Evolutionary conservation across 2,113 vertebrate genomes (phyloP), one percentile per base, ranked within the genome.

Genomic region (Tamias sibiricus): DNA sequence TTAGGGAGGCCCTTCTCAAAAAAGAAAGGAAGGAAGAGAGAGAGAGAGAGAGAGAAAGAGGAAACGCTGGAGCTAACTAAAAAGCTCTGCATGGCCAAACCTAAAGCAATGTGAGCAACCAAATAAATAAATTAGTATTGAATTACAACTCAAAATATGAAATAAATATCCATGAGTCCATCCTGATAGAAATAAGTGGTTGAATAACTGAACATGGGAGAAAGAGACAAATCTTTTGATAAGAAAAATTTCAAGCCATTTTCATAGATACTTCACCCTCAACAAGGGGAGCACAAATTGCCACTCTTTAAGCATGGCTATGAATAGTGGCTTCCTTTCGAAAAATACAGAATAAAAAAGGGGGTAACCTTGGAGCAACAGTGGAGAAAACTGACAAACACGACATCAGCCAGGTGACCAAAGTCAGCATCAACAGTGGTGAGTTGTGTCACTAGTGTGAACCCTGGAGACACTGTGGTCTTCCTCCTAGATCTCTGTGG

Each of bases 141-240:
- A 37, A 87, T 83, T 92, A 75, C 88, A 74, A 94, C 30, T 64
- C 77, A 81, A 68, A 42, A 40, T 26, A 49, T 71, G 84, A 89
- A 89, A 69, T 90, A 75, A 84, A 95, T 75, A 59, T 81, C 47
- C 35, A 37, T 40, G 26, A 80, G 28, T 90, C 24, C 47, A 69
- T 54, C 40, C 26, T 40, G 24, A 30, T 66, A 79, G 28, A 80
- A 90, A 68, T 26, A 66, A 90, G 52, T 68, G 59, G 40, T 69
- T 80, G n/a, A 69, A 22, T 74, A 87, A 57, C 54, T 42, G 26
- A 52, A 54, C 24, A 59, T 37, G 35, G 6, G 62, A 52, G 17
- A 68, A 68, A 32, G 17, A 79, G 26, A 52, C 35, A 40, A 66
- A 79, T 79, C 24, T 68, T 44, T 66, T 30, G 10, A 37, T 24